Conservation (phyloP, 2,797 vertebrate species). For the Eutrigla gurnardus region DNA sequence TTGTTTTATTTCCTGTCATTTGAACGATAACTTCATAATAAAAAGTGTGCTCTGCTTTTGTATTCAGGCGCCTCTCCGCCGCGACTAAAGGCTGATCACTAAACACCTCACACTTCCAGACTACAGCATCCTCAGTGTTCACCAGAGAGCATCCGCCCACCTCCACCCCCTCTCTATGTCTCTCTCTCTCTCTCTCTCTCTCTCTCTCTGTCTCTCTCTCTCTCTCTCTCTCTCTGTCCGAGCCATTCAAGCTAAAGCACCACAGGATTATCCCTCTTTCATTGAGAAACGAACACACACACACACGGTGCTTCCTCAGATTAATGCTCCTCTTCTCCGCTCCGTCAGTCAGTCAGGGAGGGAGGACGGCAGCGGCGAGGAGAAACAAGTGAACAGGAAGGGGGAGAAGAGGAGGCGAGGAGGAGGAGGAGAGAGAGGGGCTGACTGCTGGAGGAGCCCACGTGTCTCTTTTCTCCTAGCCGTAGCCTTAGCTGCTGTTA, state of each 20-base stretch:
- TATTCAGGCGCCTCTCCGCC: background rate
- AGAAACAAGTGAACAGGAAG: slow-evolving; percentile 47
- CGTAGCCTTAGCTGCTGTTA: slow-evolving; percentile 66
- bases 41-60: background rate
- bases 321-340: slow-evolving; percentile 44
- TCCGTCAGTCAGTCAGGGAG: slow-evolving; percentile 21
- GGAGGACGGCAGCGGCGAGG: slow-evolving; percentile 16
- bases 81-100: background rate
- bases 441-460: slow-evolving; percentile 70
- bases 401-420: slow-evolving; percentile 36
- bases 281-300: slow-evolving; percentile 46
- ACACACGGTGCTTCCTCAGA: slow-evolving; percentile 37
- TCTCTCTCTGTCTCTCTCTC: background rate
- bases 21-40: background rate
- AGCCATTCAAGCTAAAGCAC: slow-evolving; percentile 63
- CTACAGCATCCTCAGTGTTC: slow-evolving; percentile 30
- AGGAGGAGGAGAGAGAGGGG: slow-evolving; percentile 50
- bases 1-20: background rate
- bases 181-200: background rate
- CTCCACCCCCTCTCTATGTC: slow-evolving; percentile 13
- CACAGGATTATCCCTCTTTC: slow-evolving; percentile 61
- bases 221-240: slow-evolving; percentile 35
- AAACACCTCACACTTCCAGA: slow-evolving; percentile 8
- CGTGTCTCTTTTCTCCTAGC: slow-evolving; percentile 69
- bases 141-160: slow-evolving; percentile 9